Evolutionary conservation across 2,888 invertebrate genomes (phyloP).

Genomic region (Sinhomidia bicolor): DNA sequence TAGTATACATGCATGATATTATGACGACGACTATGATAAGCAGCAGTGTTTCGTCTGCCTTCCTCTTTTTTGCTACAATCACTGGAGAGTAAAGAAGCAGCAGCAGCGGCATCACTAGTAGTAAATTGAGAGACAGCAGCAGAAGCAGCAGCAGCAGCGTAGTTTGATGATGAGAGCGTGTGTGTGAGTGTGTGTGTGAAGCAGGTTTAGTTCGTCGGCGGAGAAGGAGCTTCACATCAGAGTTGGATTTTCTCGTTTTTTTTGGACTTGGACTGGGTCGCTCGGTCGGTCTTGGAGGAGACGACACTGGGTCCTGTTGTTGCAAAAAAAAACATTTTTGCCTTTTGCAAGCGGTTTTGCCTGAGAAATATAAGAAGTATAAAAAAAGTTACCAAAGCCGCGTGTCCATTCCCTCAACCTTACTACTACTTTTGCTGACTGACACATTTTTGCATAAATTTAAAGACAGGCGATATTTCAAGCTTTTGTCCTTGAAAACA

Average conservation of each 20-base stretch:
- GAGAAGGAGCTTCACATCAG: constrained; percentile 9
- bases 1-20: constrained; percentile 17
- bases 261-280: no score
- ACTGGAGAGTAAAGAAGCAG: constrained; percentile 1
- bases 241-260: constrained; percentile 9
- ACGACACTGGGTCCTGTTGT: not conserved
- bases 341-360: not conserved
- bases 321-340: not conserved
- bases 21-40: not conserved
- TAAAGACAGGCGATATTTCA: not conserved
- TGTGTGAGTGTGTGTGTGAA: not conserved
- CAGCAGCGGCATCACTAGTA: no score
- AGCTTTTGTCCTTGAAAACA: not conserved
- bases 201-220: not conserved
- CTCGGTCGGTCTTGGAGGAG: constrained; percentile 1
- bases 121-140: not conserved
- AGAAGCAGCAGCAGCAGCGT: not conserved
- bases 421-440: not conserved
- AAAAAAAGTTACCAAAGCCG: not conserved
- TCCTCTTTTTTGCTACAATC: constrained; percentile 13
- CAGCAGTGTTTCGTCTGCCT: constrained; percentile 19
- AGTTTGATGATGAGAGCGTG: not conserved
- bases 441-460: not conserved
- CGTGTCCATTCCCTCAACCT: not conserved
- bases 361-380: not conserved